A percentile compares a stretch with the other conserved stretches of the same genome.
Evolutionary conservation across 2,888 invertebrate genomes (phyloP).

Genomic region (Tuberolachnus salignus): DNA sequence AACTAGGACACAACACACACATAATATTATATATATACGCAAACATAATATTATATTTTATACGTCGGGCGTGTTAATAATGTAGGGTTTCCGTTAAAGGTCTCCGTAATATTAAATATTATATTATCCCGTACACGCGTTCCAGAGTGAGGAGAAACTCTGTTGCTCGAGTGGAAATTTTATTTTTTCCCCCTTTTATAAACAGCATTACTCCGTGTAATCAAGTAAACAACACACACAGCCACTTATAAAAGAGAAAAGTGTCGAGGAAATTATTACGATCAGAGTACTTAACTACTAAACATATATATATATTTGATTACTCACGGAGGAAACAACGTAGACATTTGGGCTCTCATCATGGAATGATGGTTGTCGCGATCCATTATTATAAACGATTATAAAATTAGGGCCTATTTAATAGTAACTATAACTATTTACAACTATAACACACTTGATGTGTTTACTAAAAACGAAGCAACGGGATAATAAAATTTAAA

Average conservation of each 20-base stretch:
- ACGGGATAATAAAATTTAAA: constrained; percentile 20
- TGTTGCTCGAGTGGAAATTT: constrained; percentile 31
- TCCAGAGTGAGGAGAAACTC: constrained; percentile 22
- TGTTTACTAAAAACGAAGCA: constrained; percentile 26
- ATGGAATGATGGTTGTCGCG: constrained; percentile 41
- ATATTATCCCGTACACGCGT: neutral
- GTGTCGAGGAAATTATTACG: constrained; percentile 12
- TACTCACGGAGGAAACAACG: constrained; percentile 50
- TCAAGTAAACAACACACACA: neutral
- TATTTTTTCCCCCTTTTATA: no score
- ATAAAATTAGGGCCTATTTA: no score
- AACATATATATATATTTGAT: no score
- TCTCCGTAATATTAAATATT: constrained; percentile 8
- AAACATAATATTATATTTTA: neutral
- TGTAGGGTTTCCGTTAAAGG: constrained; percentile 31
- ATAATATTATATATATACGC: neutral
- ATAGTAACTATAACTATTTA: no score
- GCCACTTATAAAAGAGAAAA: neutral
- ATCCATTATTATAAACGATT: constrained; percentile 14
- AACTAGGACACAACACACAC: constrained; percentile 46
- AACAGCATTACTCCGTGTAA: constrained; percentile 3
- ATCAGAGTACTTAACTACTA: no score
- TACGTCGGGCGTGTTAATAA: neutral
- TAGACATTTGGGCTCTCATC: constrained; percentile 36
- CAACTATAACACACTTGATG: neutral